Base-by-base conservation (phyloP, 1,140 invertebrate species). In the Scaptomyza hsui region DNA sequence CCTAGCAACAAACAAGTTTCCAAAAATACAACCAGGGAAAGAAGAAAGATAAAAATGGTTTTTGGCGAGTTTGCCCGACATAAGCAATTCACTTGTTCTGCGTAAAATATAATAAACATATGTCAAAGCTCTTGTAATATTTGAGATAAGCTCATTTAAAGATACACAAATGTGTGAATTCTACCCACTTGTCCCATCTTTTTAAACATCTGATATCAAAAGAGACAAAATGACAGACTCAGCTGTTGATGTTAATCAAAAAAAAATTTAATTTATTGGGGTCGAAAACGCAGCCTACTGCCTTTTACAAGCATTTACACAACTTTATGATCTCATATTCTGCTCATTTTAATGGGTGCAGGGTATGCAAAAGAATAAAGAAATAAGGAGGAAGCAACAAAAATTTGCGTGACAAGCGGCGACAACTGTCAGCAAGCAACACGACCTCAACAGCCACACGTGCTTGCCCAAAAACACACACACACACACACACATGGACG, bases 361-460 rank as follows among this genome's bases (percentile, higher is more conserved):
- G 18, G 42, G 18, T 21, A 19, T n/a, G 9, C 2, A 52, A 52
- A 42, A 35, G 13, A 29, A 56, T 6, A 56, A 37, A 37, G n/a
- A 37, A 4, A n/a, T 29, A 7, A 4, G 19, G 4, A 21, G 10
- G 10, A 70, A 71, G 74, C 70, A 10, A 60, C 71, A 37, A 29
- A 37, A 45, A 83, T 79, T 79, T 78, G 75, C 75, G 72, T 78
- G 79, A 72, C 75, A 61, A 60, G 55, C 63, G 13, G 15, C 21
- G 72, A 69, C 67, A 74, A 61, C 68, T 79, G 75, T 56, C 80
- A 79, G 74, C 76, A 63, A 60, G 45, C 53, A 42, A 6, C 39
- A 41, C 68, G 77, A 73, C 68, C 72, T 68, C 67, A 63, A 37
- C 35, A 47, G 4, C 32, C 12, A 4, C 32, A 37, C 12, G 32